Evolutionary conservation across 2,797 vertebrate genomes (phyloP), one percentile per base, ranked within the genome.

Genomic region (Anguilla pacifica): DNA sequence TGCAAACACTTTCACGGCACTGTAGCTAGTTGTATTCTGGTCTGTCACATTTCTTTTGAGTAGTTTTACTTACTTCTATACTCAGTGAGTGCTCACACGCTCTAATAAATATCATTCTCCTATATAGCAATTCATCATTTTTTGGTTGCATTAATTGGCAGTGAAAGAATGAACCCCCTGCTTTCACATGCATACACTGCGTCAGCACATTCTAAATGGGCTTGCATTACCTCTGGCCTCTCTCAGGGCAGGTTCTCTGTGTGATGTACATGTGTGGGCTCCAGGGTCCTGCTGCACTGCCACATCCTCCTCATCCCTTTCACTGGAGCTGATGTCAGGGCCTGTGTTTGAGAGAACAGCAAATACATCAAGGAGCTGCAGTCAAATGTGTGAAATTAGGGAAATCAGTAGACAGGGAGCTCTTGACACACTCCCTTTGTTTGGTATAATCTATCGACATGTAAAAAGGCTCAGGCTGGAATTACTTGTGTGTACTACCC

Each of bases 391-490:
- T 46, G 55, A 46, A 46, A 22, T 49, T 22, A 84, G n/a, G 11
- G 22, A 77, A 84, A 84, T 85, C n/a, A 49, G 28, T 64, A n/a
- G 61, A 55, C 25, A 3, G 51, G 46, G 82, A 55, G 82, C 51
- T 55, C 82, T 83, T 17, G 11, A 6, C n/a, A 6, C 3, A 2
- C 61, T 82, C 46, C 46, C 15, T 83, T 72, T 28, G 3, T 28
- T 35, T 10, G 15, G 61, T 72, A n/a, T 4, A 84, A 84, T 87
- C 25, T 49, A 87, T 84, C 49, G 22, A 15, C 39, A 81, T 81
- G 77, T 25, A 57, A n/a, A 25, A 31, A 51, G 70, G 51, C 72
- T 39, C 11, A 67, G 79, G 13, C 49, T 87, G 28, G n/a, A 53
- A 61, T 35, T 46, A 25, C 49, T 86, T 86, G 46, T 70, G 59